Percentiles rank a stretch among this genome's conserved stretches.
These are phyloP conservation scores for Odontophorus gujanensis DNA, from an alignment of 2,113 vertebrate genomes.

Conservation along the genomic window DNA sequence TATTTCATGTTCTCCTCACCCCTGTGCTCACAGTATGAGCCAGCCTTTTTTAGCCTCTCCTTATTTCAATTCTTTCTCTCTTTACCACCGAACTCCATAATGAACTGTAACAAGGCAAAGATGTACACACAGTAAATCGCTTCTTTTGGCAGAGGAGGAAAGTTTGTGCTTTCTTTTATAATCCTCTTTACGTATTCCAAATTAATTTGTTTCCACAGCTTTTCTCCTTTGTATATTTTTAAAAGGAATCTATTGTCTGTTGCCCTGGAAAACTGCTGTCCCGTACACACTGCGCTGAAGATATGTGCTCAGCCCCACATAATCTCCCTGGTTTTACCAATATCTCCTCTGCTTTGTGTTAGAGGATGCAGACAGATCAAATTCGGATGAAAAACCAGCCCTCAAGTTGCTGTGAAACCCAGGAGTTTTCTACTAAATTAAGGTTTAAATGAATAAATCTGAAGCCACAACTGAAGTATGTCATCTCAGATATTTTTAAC, in stretches of 20 bases:
- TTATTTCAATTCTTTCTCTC: slow-evolving; percentile 61
- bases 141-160: slow-evolving; percentile 25
- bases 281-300: slow-evolving; percentile 11
- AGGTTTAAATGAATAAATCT: not conserved
- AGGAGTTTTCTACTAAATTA: not conserved
- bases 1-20: slow-evolving; percentile 38
- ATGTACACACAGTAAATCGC: not conserved
- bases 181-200: slow-evolving; percentile 56
- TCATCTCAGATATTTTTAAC: not conserved
- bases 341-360: rapidly evolving
- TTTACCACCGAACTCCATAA: slow-evolving; percentile 49
- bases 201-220: slow-evolving; percentile 60
- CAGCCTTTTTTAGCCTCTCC: slow-evolving; percentile 35
- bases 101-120: slow-evolving; percentile 51
- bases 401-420: not conserved
- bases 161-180: slow-evolving; percentile 56
- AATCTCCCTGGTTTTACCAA: not conserved
- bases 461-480: not conserved
- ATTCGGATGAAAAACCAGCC: not conserved
- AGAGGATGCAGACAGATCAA: not conserved
- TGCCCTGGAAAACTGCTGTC: slow-evolving; percentile 37
- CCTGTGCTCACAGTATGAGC: slow-evolving; percentile 10
- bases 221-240: slow-evolving; percentile 13
- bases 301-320: not conserved
- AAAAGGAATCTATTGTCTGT: slow-evolving; percentile 2